A percentile compares a stretch with the other conserved stretches of the same genome.
Conservation (phyloP, 2,113 vertebrate genomes). For the Phyllostomus discolor region DNA sequence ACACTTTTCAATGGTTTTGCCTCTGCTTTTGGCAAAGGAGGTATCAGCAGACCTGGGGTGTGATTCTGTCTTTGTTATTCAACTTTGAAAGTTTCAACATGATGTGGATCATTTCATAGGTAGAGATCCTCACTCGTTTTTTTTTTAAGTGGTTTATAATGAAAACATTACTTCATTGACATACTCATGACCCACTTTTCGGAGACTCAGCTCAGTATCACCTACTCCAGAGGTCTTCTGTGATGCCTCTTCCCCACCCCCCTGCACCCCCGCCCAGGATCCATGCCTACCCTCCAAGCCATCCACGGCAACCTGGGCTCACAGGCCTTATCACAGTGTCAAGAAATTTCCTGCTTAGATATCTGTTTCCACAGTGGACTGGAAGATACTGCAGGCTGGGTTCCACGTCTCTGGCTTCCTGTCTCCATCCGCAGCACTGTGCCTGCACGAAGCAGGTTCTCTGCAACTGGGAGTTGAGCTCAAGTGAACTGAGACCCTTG, state of each 20-base stretch:
- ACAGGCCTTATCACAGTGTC: background rate
- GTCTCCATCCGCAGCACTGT: background rate
- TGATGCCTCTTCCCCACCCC: fast-evolving
- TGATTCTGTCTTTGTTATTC: background rate
- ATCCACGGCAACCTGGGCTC: background rate
- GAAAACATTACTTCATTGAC: background rate
- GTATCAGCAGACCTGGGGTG: background rate
- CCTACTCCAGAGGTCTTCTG: background rate
- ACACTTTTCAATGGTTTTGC: background rate
- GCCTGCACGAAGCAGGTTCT: background rate
- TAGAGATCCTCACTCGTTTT: background rate
- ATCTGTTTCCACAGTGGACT: background rate
- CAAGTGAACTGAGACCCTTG: conserved; percentile 29
- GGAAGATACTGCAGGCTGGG: background rate
- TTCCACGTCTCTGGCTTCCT: background rate
- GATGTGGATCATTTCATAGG: background rate
- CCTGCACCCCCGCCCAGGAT: background rate
- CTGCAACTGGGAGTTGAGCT: background rate
- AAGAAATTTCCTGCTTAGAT: background rate
- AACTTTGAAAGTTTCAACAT: background rate
- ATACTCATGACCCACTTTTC: background rate
- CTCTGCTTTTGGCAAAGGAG: background rate
- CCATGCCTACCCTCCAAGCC: background rate
- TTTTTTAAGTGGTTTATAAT: background rate
- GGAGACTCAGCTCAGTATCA: background rate